Evolutionary conservation across 2,797 vertebrate species (phyloP).

Genomic region (Chaetophractus vellerosus): DNA sequence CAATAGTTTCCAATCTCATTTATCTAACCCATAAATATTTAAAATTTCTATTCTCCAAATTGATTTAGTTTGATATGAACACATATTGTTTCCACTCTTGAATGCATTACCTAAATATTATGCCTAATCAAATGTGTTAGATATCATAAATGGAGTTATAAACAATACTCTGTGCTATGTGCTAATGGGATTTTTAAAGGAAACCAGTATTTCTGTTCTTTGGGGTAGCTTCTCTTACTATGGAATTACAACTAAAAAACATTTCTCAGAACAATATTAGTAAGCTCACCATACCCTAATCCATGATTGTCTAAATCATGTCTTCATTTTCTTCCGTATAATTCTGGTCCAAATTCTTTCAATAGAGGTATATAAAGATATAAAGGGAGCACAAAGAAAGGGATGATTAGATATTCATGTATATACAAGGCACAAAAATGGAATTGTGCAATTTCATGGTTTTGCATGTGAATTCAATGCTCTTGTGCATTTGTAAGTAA

Average conservation of each 20-base stretch:
- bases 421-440: not conserved
- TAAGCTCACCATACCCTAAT: not conserved
- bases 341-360: not conserved
- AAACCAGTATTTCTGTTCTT: conserved; percentile 13
- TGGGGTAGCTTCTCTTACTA: not conserved
- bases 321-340: not conserved
- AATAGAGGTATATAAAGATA: not conserved
- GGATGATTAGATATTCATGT: not conserved
- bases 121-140: conserved; percentile 41
- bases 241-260: not conserved
- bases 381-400: fast-evolving
- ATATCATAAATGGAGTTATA: not conserved
- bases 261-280: not conserved
- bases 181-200: not conserved
- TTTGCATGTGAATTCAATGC: not conserved
- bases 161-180: not conserved
- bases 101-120: conserved; percentile 52
- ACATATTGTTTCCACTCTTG: not conserved
- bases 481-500: not conserved
- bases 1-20: conserved; percentile 55
- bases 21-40: conserved; percentile 74
- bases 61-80: conserved; percentile 63
- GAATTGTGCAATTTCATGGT: not conserved
- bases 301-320: not conserved
- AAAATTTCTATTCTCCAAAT: conserved; percentile 70